These are phyloP conservation scores for Scaptomyza pallida DNA, from an alignment of 1,140 invertebrate genomes.

Conservation along the genomic window DNA sequence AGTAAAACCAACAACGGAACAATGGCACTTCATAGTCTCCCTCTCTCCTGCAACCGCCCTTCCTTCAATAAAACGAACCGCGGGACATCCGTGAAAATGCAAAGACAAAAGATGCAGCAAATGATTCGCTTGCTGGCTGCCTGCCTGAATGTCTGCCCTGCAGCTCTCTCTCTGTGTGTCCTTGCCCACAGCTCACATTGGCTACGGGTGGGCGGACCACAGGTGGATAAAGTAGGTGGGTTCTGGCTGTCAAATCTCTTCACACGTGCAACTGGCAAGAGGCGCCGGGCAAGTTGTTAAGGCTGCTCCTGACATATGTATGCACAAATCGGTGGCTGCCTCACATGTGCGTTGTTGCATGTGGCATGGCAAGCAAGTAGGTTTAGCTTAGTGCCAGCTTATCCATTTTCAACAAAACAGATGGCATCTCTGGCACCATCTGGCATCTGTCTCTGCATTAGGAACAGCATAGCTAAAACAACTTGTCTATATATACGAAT, in stretches of 20 bases:
- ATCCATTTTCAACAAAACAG: constrained; percentile 49
- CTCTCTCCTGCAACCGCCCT: not conserved
- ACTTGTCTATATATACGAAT: not conserved
- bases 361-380: constrained; percentile 45
- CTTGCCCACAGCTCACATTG: not conserved
- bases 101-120: constrained; percentile 68
- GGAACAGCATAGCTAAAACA: not conserved
- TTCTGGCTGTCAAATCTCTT: constrained; percentile 49
- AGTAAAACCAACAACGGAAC: constrained; percentile 31
- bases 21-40: constrained; percentile 1
- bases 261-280: constrained; percentile 54
- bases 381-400: constrained; percentile 65
- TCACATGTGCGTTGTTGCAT: constrained; percentile 31
- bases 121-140: constrained; percentile 26
- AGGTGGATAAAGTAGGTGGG: not conserved
- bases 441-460: not conserved
- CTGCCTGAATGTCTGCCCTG: too few relatives aligned
- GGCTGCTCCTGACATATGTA: constrained; percentile 22
- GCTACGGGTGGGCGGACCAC: not conserved
- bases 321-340: constrained; percentile 52
- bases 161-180: not conserved
- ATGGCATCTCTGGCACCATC: constrained; percentile 18
- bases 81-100: constrained; percentile 23
- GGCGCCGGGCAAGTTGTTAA: constrained; percentile 68
- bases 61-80: not conserved